Evolutionary conservation across 2,888 invertebrate species (phyloP).

Genomic region (Macropis europaea): DNA sequence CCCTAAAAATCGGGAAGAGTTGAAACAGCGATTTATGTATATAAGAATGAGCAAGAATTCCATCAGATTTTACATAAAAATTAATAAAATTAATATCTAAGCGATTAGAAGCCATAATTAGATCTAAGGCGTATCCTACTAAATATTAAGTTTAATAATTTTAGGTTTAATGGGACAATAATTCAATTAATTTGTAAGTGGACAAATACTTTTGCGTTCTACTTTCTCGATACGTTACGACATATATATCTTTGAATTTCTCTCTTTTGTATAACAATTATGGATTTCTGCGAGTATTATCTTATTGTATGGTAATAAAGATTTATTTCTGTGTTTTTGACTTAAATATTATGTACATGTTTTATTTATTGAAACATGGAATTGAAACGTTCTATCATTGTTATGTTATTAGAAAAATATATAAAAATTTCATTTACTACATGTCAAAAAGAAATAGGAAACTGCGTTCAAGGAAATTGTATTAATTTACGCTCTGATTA

Average conservation of each 20-base stretch:
- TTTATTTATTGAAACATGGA: too few relatives aligned
- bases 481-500: too few relatives aligned
- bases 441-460: too few relatives aligned
- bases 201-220: background rate
- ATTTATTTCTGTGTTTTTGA: background rate
- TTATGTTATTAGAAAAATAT: too few relatives aligned
- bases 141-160: background rate
- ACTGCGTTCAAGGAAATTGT: too few relatives aligned
- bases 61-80: too few relatives aligned
- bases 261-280: background rate
- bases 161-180: background rate
- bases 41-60: too few relatives aligned
- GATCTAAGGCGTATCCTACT: background rate
- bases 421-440: too few relatives aligned
- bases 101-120: background rate
- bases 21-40: too few relatives aligned
- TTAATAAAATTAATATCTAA: background rate
- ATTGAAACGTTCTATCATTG: too few relatives aligned
- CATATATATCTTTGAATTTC: too few relatives aligned
- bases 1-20: too few relatives aligned
- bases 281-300: background rate
- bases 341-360: background rate
- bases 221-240: background rate
- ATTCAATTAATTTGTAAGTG: background rate
- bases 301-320: background rate